Conservation (phyloP, 2,797 vertebrate species). For the Urosaurus nigricauda region DNA sequence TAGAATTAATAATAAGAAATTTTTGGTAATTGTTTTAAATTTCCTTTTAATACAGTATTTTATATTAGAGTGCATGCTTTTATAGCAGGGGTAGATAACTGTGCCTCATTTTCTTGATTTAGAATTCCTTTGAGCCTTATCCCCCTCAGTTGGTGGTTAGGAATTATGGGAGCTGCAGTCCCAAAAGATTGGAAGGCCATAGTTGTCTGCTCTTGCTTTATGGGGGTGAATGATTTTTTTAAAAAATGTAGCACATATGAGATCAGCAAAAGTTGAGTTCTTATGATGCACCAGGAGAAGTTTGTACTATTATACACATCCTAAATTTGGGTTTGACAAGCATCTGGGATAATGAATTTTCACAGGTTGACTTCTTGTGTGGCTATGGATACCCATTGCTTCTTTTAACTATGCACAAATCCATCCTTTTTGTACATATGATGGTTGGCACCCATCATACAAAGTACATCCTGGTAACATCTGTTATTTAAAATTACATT, state of each 20-base stretch:
- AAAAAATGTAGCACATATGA: neutral
- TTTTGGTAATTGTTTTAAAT: neutral
- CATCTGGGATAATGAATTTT: neutral
- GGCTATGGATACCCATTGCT: neutral
- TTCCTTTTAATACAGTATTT: neutral
- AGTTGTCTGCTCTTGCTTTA: too few relatives aligned
- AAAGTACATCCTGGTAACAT: neutral
- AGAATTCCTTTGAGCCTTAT: too few relatives aligned
- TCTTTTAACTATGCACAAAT: neutral
- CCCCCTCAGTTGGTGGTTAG: too few relatives aligned
- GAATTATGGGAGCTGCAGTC: too few relatives aligned
- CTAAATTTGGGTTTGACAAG: neutral
- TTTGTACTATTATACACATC: neutral
- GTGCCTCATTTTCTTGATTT: too few relatives aligned
- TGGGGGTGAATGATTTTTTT: too few relatives aligned
- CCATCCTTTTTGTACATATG: neutral
- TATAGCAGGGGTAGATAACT: neutral
- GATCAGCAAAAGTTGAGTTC: neutral
- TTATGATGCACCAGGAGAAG: neutral
- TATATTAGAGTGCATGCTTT: neutral
- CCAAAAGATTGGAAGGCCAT: too few relatives aligned
- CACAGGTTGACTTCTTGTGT: neutral
- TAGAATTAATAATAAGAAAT: neutral
- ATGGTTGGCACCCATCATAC: neutral
- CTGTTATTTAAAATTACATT: neutral